phyloP scores from a whole-genome alignment of 2,797 vertebrate species.

The Micrastur ruficollis region DNA sequence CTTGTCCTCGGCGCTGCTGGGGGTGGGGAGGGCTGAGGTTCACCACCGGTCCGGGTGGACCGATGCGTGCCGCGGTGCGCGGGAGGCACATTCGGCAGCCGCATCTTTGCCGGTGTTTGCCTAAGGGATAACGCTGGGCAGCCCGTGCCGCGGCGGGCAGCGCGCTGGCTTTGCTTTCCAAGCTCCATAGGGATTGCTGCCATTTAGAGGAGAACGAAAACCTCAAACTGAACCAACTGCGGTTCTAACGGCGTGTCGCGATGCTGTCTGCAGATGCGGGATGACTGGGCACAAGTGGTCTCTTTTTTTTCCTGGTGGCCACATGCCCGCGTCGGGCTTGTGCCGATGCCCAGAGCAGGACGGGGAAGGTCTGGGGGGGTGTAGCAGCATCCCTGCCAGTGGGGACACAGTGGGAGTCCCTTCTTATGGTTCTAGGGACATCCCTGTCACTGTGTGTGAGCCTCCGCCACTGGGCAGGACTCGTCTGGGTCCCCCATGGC shows the following conservation, averaged over 20 bases:
- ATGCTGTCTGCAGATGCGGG: accelerated
- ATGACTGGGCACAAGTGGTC: accelerated
- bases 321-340: accelerated
- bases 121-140: accelerated
- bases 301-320: accelerated
- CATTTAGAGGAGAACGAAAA: accelerated
- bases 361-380: accelerated
- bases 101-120: accelerated
- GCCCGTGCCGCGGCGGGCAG: accelerated
- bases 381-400: background rate
- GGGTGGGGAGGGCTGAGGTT: background rate
- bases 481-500: accelerated
- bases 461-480: background rate
- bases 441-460: accelerated
- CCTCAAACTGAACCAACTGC: accelerated
- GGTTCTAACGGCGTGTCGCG: accelerated
- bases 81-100: background rate
- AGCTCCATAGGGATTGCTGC: accelerated
- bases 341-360: accelerated
- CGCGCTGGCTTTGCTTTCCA: background rate
- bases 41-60: background rate
- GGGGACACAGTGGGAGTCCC: accelerated
- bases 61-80: background rate
- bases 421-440: background rate
- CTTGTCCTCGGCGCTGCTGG: background rate